Conservation (phyloP, 2,797 vertebrate genomes). For the Sphaeramia orbicularis region DNA sequence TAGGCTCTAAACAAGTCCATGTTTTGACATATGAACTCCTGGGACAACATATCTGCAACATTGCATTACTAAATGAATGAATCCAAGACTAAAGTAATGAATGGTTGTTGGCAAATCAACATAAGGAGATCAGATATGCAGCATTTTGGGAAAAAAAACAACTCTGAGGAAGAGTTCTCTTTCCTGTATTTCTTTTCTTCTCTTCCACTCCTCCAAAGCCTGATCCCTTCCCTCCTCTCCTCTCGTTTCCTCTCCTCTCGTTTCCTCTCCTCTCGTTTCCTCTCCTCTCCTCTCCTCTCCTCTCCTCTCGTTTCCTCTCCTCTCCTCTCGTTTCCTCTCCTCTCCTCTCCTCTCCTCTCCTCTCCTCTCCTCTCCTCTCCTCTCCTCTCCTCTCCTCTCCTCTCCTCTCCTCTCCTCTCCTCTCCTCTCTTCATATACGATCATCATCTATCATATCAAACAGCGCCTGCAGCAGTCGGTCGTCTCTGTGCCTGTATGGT, state of each 20-base stretch:
- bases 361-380: conserved; percentile 9
- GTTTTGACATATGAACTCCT: conserved; percentile 20
- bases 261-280: conserved; percentile 32
- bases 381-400: conserved; percentile 17
- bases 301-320: neutral
- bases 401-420: conserved; percentile 2
- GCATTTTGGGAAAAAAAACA: conserved; percentile 63
- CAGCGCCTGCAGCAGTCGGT: conserved; percentile 93
- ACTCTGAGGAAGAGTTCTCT: conserved; percentile 64
- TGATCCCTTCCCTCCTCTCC: conserved; percentile 18
- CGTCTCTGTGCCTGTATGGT: conserved; percentile 94
- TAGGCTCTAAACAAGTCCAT: conserved; percentile 26
- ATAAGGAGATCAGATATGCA: conserved; percentile 63
- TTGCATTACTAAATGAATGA: conserved; percentile 24
- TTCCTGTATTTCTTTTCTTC: conserved; percentile 14
- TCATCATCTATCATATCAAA: conserved; percentile 90
- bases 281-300: neutral
- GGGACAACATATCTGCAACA: neutral
- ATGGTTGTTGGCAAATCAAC: conserved; percentile 39
- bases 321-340: neutral
- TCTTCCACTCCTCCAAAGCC: conserved; percentile 9
- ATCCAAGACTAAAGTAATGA: neutral
- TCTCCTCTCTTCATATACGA: conserved; percentile 77
- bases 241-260: conserved; percentile 45
- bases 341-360: neutral